A percentile compares a stretch with the other conserved stretches of the same genome.
Evolutionary conservation across 1,140 invertebrate genomes (phyloP).

Genomic region (Philopotamus ludificatus): DNA sequence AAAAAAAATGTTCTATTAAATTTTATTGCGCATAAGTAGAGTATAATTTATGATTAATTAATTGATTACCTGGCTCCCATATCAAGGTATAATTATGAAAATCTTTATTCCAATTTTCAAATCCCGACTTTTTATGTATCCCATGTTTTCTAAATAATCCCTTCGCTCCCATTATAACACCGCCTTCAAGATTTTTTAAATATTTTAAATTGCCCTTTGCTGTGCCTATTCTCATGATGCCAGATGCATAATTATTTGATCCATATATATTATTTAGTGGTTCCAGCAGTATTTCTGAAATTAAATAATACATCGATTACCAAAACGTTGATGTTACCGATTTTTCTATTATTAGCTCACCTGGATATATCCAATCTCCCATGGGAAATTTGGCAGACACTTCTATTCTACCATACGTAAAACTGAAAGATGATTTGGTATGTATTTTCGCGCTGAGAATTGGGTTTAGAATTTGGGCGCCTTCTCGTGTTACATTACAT

Average conservation of each 20-base stretch:
- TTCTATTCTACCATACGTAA: slow-evolving; percentile 74
- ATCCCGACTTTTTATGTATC: slow-evolving; percentile 48
- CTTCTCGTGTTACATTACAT: slow-evolving; percentile 53
- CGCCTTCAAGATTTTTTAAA: slow-evolving; percentile 50
- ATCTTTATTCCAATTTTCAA: slow-evolving; percentile 59
- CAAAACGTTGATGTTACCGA: not conserved
- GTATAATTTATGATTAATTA: not conserved
- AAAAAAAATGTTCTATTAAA: not conserved
- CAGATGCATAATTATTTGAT: slow-evolving; percentile 54
- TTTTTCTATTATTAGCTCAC: no score
- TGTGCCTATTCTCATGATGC: slow-evolving; percentile 55
- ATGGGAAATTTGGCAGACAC: slow-evolving; percentile 71
- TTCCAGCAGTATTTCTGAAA: slow-evolving; percentile 59
- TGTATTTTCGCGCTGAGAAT: slow-evolving; percentile 67
- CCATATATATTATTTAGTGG: slow-evolving; percentile 57
- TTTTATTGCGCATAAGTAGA: not conserved
- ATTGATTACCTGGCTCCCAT: slow-evolving; percentile 60
- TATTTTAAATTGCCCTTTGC: slow-evolving; percentile 50
- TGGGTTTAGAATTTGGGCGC: slow-evolving; percentile 64
- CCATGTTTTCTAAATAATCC: slow-evolving; percentile 47
- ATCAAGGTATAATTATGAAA: slow-evolving; percentile 65
- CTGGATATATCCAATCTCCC: slow-evolving; percentile 80
- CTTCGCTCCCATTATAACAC: slow-evolving; percentile 47
- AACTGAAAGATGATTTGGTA: slow-evolving; percentile 65
- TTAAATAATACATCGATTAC: not conserved